A percentile compares a stretch with the other conserved stretches of the same genome.
These are phyloP conservation scores for Ochropleura plecta DNA, from an alignment of 2,888 invertebrate species.

Conservation along the genomic window DNA sequence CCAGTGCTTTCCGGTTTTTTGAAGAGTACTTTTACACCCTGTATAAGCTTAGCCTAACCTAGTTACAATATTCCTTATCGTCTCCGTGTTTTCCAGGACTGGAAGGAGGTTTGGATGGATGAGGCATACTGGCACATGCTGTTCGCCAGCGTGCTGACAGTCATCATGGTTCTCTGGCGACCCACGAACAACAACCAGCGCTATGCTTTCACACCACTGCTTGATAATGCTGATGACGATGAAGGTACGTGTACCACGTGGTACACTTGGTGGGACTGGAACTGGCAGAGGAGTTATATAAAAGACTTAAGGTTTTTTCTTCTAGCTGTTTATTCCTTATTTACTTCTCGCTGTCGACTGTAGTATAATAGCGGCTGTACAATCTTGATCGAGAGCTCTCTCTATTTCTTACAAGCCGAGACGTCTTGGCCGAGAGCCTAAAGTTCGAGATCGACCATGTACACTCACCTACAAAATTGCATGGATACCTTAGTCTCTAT, in stretches of 20 bases:
- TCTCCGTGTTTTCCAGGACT: conserved; percentile 90
- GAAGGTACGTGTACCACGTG: conserved; percentile 85
- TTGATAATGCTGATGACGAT: conserved; percentile 95
- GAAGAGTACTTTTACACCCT: too few species aligned
- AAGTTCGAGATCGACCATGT: neutral
- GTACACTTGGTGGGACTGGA: conserved; percentile 1
- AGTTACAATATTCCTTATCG: neutral
- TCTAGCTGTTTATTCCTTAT: neutral
- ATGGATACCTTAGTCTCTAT: too few species aligned
- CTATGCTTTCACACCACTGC: conserved; percentile 97
- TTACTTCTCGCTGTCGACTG: neutral
- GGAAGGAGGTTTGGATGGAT: conserved; percentile 98
- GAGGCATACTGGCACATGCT: conserved; percentile 98
- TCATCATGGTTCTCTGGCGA: conserved; percentile 98
- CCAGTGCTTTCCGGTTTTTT: too few species aligned
- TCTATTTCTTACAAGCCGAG: neutral
- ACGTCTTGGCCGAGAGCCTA: neutral
- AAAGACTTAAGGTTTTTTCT: neutral
- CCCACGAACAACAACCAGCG: conserved; percentile 99
- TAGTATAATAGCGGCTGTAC: neutral
- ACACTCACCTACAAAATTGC: too few species aligned
- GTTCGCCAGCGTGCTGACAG: conserved; percentile 96
- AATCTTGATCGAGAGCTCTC: neutral
- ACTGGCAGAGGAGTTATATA: neutral
- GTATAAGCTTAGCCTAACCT: neutral